A percentile compares a stretch with the other conserved stretches of the same genome.
Conservation (phyloP, 2,888 invertebrate genomes). For the Thera britannica region DNA sequence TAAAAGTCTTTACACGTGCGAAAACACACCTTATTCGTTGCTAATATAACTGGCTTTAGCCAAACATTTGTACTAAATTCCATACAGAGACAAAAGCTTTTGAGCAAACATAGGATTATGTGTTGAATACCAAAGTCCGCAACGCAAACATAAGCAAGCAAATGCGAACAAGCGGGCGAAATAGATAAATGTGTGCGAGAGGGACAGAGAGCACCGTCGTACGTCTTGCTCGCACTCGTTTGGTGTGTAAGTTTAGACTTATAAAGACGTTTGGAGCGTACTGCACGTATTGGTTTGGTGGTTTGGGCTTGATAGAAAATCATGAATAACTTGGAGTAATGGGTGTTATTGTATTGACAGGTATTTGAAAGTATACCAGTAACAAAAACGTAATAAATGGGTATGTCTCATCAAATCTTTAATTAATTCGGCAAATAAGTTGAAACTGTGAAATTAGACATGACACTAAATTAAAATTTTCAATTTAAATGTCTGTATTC, state of each 20-base stretch:
- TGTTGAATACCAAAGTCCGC: not conserved
- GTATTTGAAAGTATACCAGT: not conserved
- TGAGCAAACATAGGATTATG: not conserved
- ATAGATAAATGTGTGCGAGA: not conserved
- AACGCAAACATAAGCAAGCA: not conserved
- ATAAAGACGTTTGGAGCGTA: conserved; percentile 2
- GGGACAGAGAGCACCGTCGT: not conserved
- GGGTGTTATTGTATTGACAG: not conserved
- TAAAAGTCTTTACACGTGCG: not conserved
- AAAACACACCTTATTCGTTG: too few species aligned
- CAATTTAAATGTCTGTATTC: too few species aligned
- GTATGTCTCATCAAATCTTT: not conserved
- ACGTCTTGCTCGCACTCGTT: not conserved
- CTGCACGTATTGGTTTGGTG: conserved; percentile 11
- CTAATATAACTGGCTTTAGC: too few species aligned
- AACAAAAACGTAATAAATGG: not conserved
- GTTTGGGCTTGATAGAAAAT: conserved; percentile 25
- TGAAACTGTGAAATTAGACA: not conserved
- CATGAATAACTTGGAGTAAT: conserved; percentile 25
- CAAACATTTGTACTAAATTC: too few species aligned
- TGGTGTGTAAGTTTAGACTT: not conserved
- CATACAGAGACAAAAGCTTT: not conserved
- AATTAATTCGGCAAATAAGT: not conserved
- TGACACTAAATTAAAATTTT: too few species aligned
- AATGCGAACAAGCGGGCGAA: not conserved